Base-by-base conservation (phyloP, 2,113 vertebrate species). In the Mus spicilegus region DNA sequence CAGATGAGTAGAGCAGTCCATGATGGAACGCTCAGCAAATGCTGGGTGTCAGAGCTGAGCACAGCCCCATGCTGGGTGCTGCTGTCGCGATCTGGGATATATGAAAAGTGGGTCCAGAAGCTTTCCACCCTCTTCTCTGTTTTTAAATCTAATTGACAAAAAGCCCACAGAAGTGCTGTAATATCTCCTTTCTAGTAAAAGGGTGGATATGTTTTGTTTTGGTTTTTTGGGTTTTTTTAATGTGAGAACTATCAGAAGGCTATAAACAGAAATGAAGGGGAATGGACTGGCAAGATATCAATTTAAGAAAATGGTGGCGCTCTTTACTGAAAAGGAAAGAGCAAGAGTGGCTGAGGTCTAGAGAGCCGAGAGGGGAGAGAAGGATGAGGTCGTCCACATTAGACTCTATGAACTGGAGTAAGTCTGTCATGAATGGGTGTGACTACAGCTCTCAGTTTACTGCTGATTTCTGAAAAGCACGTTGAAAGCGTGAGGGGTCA, bases 71-170 rank as follows among this genome's bases (percentile, higher is more conserved):
- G 24, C 16, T 7, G 28, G 82, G 22, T 7, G 33, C 13, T 33
- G 11, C 46, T 1, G 92, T 94, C 90, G 72, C 6, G 56, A 33
- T 39, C 82, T 9, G 42, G 26, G 84, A 77, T 72, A 49, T 33
- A 56, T n/a, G 72, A 93, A 94, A 76, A 33, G 28, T 51, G 46
- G 94, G 63, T 20, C 1, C 1, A 76, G 58, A 33, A 33, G 36
- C 58, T 86, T 70, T 77, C 72, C 30, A 24, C 63, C 76, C 61
- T 95, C 95, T 89, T 20, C 0, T 78, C 58, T 80, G 4, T 90
- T 96, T 97, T 94, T 81, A 85, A 61, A 77, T 69, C 42, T 67
- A 91, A 86, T 85, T 78, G 20, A 90, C 76, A 73, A 77, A 95
- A 72, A 73, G 7, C 56, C 65, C 42, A 49, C 5, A 0, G 28